phyloP scores from a whole-genome alignment of 2,888 invertebrate species.

The Phytoseiulus persimilis region DNA sequence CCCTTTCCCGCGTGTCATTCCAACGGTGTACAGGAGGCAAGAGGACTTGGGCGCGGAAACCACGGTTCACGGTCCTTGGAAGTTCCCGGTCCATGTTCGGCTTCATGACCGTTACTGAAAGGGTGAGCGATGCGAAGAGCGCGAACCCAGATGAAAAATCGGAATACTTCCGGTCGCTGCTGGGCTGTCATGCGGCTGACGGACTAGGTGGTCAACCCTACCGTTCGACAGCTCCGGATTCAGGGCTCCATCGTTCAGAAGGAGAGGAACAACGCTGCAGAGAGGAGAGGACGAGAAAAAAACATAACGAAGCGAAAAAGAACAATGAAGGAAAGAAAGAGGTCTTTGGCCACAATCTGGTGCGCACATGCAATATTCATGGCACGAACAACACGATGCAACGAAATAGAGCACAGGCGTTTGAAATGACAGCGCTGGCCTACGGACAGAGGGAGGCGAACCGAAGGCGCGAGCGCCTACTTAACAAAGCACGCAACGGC shows the following conservation, averaged over 20 bases:
- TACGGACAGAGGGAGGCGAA: background rate
- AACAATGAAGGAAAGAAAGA: background rate
- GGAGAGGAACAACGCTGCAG: background rate
- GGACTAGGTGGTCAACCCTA: too few species aligned
- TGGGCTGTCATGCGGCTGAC: too few species aligned
- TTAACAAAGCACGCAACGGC: background rate
- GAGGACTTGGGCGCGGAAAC: too few species aligned
- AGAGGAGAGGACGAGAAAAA: background rate
- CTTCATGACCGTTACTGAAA: too few species aligned
- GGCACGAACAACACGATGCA: background rate
- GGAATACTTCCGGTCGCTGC: too few species aligned
- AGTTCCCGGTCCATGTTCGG: too few species aligned
- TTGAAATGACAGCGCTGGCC: background rate
- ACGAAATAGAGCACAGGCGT: background rate
- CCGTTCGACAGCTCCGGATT: background rate
- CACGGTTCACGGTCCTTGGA: too few species aligned
- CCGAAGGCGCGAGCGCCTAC: background rate
- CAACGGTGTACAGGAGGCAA: too few species aligned
- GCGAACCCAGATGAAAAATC: too few species aligned
- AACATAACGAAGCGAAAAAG: background rate
- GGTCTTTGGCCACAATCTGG: background rate
- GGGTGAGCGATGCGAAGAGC: too few species aligned
- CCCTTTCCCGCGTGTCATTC: too few species aligned
- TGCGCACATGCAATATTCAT: background rate
- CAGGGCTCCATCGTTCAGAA: background rate